Percentiles rank a stretch among this genome's conserved stretches.
These are phyloP conservation scores for Poeciliopsis gracilis DNA, from an alignment of 2,797 vertebrate genomes.

Conservation along the genomic window DNA sequence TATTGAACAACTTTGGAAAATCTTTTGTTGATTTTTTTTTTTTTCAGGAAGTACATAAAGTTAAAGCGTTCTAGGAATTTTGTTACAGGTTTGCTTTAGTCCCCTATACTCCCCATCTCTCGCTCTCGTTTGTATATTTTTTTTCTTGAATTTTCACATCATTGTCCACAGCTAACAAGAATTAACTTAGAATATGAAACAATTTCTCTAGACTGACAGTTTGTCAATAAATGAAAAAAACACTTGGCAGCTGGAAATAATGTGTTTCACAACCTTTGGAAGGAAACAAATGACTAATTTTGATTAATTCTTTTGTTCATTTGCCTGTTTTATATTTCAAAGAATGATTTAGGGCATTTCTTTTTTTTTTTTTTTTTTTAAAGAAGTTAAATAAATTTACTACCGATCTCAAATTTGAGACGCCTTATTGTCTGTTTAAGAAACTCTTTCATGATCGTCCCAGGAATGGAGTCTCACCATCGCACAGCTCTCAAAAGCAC, in stretches of 20 bases:
- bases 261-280: neutral
- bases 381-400: neutral
- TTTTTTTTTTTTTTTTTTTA: neutral
- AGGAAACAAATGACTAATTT: neutral
- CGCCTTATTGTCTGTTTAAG: neutral
- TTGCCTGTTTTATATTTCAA: neutral
- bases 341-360: neutral
- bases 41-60: neutral
- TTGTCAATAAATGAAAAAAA: neutral
- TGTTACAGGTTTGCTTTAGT: too few relatives aligned
- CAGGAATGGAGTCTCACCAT: constrained; percentile 18
- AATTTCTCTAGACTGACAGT: neutral
- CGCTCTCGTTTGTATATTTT: neutral
- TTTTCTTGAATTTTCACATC: neutral
- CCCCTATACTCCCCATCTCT: rapidly evolving
- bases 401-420: neutral
- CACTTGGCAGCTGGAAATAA: neutral
- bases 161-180: neutral
- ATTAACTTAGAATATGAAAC: neutral
- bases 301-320: neutral
- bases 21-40: neutral
- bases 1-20: neutral
- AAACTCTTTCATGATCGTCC: constrained; percentile 25
- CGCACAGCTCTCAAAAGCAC: constrained; percentile 35
- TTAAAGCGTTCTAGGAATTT: neutral